Evolutionary conservation across 2,797 vertebrate genomes (phyloP).

Genomic region (Odontamblyopus lacepedii): DNA sequence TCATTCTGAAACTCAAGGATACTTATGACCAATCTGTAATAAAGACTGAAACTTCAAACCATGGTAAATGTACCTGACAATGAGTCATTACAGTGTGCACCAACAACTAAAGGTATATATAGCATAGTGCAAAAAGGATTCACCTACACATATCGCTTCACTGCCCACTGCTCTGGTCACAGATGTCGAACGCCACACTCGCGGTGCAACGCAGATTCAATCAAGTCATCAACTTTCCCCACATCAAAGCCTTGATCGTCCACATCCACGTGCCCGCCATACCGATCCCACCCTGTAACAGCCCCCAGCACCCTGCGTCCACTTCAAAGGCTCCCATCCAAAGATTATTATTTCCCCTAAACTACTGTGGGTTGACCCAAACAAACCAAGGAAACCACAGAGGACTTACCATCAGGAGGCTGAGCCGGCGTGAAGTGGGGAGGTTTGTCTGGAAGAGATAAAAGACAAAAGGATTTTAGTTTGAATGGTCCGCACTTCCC

Average conservation of each 20-base stretch:
- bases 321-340: conserved; percentile 65
- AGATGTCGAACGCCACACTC: conserved; percentile 56
- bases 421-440: conserved; percentile 76
- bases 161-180: conserved; percentile 28
- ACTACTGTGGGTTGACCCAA: conserved; percentile 41
- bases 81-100: too few species aligned
- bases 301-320: conserved; percentile 25
- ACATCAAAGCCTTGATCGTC: conserved; percentile 54
- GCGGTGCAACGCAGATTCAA: conserved; percentile 58
- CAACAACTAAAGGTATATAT: not conserved
- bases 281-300: conserved; percentile 25
- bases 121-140: not conserved
- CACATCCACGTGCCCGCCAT: conserved; percentile 53
- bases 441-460: conserved; percentile 83
- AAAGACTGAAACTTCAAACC: too few species aligned
- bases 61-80: too few species aligned
- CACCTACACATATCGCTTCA: not conserved
- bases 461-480: conserved; percentile 68
- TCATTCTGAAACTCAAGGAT: too few species aligned
- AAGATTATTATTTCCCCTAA: conserved; percentile 56
- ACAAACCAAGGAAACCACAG: conserved; percentile 43
- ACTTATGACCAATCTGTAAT: too few species aligned
- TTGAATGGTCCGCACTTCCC: conserved; percentile 60
- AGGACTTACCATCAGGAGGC: conserved; percentile 83
- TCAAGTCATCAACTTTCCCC: conserved; percentile 71